Base-by-base conservation (phyloP, 2,797 vertebrate species). In the Tokudaia muenninki region DNA sequence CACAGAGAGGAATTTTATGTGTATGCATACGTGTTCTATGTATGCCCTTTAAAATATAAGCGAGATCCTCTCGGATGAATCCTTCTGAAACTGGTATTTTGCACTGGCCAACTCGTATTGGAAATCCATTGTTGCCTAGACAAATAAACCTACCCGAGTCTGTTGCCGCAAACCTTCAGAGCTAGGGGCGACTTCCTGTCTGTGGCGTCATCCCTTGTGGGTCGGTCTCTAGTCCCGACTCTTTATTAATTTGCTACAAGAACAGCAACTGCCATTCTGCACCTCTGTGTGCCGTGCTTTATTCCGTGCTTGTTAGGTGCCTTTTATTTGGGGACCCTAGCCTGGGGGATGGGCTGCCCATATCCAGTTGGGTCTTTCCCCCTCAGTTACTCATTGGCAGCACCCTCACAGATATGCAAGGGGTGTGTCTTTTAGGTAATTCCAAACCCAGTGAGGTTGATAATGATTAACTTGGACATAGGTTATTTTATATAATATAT, bases 51-150 rank as follows among this genome's bases (percentile, higher is more conserved):
- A 67, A 88, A 91, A 17, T 47, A n/a, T 29, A 81, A 82, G 29
- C 81, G 26, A 44, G 31, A 57, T 41, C 44, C 3, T 63, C 34
- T 89, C 77, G 41, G 2, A 87, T 21, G 47, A 3, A 79, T 79
- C 17, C 52, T 74, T 92, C 75, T 6, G 22, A 87, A 21, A 31
- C n/a, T 72, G 50, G 37, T n/a, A 88, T 89, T 92, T 94, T 96
- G 65, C 34, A n/a, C 7, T 67, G 67, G 81, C 92, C 41, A 75
- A 11, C 24, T 19, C 9, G 29, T 83, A 41, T 67, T 63, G 26
- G 44, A 95, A 50, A 47, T 80, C 67, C 78, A 41, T 72, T 80
- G 59, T 65, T 91, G 26, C 50, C 61, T 80, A 29, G 22, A 26
- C 10, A 47, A 44, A 50, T n/a, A 63, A 37, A 75, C 82, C 44